Conservation (phyloP, 64 coral and sea anemone genomes). For the Stichodactyla helianthus region DNA sequence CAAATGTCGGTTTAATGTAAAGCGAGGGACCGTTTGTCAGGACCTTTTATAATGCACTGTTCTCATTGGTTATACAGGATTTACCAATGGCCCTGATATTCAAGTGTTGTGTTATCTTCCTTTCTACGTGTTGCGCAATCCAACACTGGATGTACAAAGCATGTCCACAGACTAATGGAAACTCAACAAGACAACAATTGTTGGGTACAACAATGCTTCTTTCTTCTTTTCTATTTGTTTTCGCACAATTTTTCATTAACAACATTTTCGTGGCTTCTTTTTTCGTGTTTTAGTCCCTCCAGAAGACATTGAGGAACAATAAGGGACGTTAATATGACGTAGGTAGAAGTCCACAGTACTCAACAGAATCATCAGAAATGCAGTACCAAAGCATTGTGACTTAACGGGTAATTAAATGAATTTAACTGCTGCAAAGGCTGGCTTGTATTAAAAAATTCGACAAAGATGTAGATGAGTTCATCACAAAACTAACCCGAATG, state of each 20-base stretch:
- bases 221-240: neutral
- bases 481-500: too few relatives aligned
- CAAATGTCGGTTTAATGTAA: too few relatives aligned
- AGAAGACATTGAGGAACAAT: neutral
- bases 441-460: too few relatives aligned
- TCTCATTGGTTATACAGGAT: constrained; percentile 19
- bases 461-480: too few relatives aligned
- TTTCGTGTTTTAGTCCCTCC: neutral
- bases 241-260: neutral
- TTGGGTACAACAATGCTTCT: neutral
- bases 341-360: too few relatives aligned
- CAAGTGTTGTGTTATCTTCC: constrained; percentile 68
- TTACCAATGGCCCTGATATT: constrained; percentile 59
- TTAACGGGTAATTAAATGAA: too few relatives aligned
- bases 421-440: too few relatives aligned
- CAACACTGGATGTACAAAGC: constrained; percentile 55
- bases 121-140: constrained; percentile 29
- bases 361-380: too few relatives aligned
- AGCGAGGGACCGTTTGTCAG: neutral
- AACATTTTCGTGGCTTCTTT: neutral
- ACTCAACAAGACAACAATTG: neutral
- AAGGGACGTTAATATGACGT: too few relatives aligned
- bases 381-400: too few relatives aligned
- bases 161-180: neutral
- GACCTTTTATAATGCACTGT: neutral